phyloP scores from a whole-genome alignment of 2,797 vertebrate genomes.

The Peromyscus eremicus region DNA sequence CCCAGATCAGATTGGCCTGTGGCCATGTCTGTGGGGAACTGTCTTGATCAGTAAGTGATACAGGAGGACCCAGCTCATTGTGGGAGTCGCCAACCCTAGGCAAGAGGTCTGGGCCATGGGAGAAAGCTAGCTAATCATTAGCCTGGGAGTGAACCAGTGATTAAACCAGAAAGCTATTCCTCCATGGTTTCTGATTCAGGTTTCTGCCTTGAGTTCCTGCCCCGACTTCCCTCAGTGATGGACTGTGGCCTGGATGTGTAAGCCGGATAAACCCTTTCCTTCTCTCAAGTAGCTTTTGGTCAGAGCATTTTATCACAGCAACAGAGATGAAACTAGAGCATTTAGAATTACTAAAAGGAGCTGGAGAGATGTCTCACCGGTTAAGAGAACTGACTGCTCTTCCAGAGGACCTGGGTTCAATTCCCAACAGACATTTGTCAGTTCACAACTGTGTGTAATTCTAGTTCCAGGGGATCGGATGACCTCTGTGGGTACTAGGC shows the following conservation, averaged over 20 bases:
- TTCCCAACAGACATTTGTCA: background rate
- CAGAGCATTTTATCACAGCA: background rate
- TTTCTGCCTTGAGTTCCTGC: background rate
- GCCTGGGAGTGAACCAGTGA: background rate
- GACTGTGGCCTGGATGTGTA: background rate
- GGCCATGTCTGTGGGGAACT: background rate
- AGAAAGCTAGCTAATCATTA: background rate
- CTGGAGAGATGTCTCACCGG: background rate
- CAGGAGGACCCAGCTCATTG: background rate
- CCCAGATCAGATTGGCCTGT: background rate
- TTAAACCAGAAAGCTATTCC: background rate
- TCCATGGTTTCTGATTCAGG: background rate
- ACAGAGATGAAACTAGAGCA: background rate
- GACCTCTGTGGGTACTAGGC: background rate
- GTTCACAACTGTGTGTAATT: background rate
- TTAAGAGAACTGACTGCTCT: background rate
- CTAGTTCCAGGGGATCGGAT: background rate
- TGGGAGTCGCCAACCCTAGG: background rate
- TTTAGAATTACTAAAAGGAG: background rate
- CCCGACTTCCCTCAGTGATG: background rate
- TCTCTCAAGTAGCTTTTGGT: background rate
- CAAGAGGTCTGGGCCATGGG: background rate
- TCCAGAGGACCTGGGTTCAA: background rate
- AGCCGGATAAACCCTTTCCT: background rate
- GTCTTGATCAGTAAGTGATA: background rate